Evolutionary conservation across 2,888 invertebrate genomes (phyloP).

Genomic region (Nemotelus pantherinus): DNA sequence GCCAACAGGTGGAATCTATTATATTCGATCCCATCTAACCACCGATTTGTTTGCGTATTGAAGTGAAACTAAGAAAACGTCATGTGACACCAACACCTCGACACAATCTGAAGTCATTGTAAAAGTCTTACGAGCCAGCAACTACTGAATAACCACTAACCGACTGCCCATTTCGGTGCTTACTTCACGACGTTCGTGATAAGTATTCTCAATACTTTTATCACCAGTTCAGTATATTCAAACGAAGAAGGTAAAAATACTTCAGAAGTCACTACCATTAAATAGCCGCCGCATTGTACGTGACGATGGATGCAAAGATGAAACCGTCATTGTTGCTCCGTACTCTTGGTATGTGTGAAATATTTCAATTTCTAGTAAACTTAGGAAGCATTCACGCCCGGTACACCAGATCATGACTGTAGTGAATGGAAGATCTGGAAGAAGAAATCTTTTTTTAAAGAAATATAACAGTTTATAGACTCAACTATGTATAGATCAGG

Average conservation of each 20-base stretch:
- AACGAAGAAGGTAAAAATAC: conserved; percentile 35
- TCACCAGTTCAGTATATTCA: conserved; percentile 30
- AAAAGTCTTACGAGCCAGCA: not conserved
- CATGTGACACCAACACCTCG: conserved; percentile 41
- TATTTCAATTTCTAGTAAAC: not conserved
- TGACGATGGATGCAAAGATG: conserved; percentile 20
- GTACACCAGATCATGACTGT: not conserved
- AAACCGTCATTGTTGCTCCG: conserved; percentile 14
- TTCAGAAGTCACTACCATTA: conserved; percentile 22
- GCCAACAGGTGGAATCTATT: conserved; percentile 23
- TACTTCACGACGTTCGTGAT: conserved; percentile 36
- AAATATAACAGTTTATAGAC: no score
- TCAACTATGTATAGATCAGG: no score
- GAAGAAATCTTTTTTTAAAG: no score
- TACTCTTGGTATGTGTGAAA: conserved; percentile 1
- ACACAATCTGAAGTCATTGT: not conserved
- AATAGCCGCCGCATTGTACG: conserved; percentile 33
- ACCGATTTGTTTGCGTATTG: not conserved
- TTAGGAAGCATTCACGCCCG: conserved; percentile 18
- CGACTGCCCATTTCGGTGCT: conserved; percentile 18
- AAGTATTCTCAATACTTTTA: conserved; percentile 36
- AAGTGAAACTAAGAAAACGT: conserved; percentile 36
- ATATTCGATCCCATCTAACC: conserved; percentile 1
- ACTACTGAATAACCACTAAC: conserved; percentile 7
- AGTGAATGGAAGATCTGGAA: no score